Base-by-base conservation (phyloP, 1,140 invertebrate species). In the Magallana angulata region DNA sequence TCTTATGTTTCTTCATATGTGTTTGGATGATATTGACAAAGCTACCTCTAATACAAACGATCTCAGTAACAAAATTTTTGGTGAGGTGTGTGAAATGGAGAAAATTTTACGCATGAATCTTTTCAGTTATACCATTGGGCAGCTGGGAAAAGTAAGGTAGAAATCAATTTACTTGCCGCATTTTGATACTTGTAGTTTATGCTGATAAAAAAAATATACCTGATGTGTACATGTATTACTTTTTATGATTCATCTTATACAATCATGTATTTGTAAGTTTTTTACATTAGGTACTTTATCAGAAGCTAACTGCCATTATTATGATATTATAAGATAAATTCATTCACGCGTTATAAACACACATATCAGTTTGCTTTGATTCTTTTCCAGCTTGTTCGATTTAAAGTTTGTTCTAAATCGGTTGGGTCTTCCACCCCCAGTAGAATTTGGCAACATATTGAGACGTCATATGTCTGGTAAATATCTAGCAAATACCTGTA, bases 1-100 rank as follows among this genome's bases (percentile, higher is more conserved):
- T 85, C 85, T 95, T 58, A 92, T 95, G 90, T 90, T 90, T 8
- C 90, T 95, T 12, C 94, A 94, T 57, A 91, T 89, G 84, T 87
- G 90, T 57, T 85, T 94, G 24, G 87, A 90, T 90, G 57, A 80
- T 16, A 57, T 85, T 57, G 85, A 89, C 24, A 68, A 68, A 84
- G 56, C 81, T 57, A 82, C 57, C 81, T 82, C n/a, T 9, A 58
- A 82, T 24, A 82, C 48, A 57, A 56, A 57, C 8, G 48, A 58
- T 82, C 57, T 57, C 48, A n/a, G 16, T 57, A 11, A 57, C 36
- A 82, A 82, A 56, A 57, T 82, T 58, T 82, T 24, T 57, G n/a
- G 48, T 57, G 48, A 82, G n/a, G 7, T 82, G 18, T 82, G 57
- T 76, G 68, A 24, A 76, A 76, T 76, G 24, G 68, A 83, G 36